Base-by-base conservation (phyloP, 1,140 invertebrate species). In the Hylaeus anthracinus region DNA sequence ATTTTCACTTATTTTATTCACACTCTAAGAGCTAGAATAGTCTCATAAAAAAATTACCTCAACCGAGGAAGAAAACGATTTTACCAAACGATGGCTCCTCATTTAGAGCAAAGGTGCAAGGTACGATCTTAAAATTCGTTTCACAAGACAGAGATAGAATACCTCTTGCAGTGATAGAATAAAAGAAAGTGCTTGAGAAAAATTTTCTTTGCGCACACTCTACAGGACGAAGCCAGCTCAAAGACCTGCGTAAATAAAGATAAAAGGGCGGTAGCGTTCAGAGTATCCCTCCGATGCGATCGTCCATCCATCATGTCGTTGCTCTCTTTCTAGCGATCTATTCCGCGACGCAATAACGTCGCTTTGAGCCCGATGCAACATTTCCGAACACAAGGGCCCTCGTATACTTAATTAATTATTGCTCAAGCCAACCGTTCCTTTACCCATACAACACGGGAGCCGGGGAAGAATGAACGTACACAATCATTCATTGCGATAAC, bases 321-420 rank as follows among this genome's bases (percentile, higher is more conserved):
- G 71, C 69, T 83, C 72, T 67, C 72, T 80, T 69, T 85, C 66
- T 71, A 75, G 65, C 82, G 70, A 82, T 87, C 86, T 85, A 86
- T 90, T 89, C 83, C 72, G 86, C 81, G 76, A 67, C 53, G 81
- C 89, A 90, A 90, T 91, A 88, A 88, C 84, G 88, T 79, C 74
- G 72, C 87, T 86, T 86, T 69, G 48, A 77, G 69, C 55, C 73
- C 66, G 72, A 77, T 82, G 78, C 81, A 84, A 89, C 87, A 85
- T 90, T 91, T 90, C 86, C 88, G 86, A 86, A 79, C 82, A 86
- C 87, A 81, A 83, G 83, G 74, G 72, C 86, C 26, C 75, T 81
- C 83, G 87, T 87, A 71, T 87, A 89, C 86, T 90, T 90, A 90
- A 90, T 91, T 91, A 90, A 90, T 91, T 91, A 90, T 80, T 48